These are phyloP conservation scores for Leptopilina myrica DNA, from an alignment of 2,888 invertebrate species.

Conservation along the genomic window DNA sequence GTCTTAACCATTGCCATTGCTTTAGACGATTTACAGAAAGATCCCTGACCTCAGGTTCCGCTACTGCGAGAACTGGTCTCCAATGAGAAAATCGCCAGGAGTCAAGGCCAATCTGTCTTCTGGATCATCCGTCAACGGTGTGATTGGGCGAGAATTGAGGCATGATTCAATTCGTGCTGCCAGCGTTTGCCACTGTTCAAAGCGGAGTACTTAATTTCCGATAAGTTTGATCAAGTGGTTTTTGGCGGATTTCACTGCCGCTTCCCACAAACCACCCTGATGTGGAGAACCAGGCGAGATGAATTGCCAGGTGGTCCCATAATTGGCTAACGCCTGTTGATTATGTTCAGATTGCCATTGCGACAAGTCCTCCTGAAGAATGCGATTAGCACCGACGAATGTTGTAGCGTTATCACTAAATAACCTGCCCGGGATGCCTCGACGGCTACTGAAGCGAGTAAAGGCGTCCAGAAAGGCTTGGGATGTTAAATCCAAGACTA, in stretches of 20 bases:
- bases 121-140: slow-evolving; percentile 25
- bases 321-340: slow-evolving; percentile 34
- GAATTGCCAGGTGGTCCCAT: too few relatives aligned
- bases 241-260: too few relatives aligned
- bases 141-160: too few relatives aligned
- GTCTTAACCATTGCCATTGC: slow-evolving; percentile 11
- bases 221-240: too few relatives aligned
- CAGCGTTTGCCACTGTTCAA: too few relatives aligned
- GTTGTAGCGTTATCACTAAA: slow-evolving; percentile 39
- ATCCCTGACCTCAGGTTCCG: slow-evolving; percentile 3
- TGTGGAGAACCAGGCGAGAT: too few relatives aligned
- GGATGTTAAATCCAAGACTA: slow-evolving; percentile 42
- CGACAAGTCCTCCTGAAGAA: slow-evolving; percentile 33
- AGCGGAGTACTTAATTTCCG: too few relatives aligned
- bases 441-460: slow-evolving; percentile 41
- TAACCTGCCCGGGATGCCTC: slow-evolving; percentile 41
- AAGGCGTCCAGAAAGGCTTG: slow-evolving; percentile 43
- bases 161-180: slow-evolving; percentile 55
- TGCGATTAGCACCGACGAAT: slow-evolving; percentile 33
- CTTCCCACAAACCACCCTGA: too few relatives aligned
- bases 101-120: slow-evolving; percentile 39
- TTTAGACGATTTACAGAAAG: background rate
- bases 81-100: slow-evolving; percentile 42
- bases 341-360: slow-evolving; percentile 4
- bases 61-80: slow-evolving; percentile 10